Conservation (phyloP, 2,797 vertebrate genomes). For the Anolis apletophallus region DNA sequence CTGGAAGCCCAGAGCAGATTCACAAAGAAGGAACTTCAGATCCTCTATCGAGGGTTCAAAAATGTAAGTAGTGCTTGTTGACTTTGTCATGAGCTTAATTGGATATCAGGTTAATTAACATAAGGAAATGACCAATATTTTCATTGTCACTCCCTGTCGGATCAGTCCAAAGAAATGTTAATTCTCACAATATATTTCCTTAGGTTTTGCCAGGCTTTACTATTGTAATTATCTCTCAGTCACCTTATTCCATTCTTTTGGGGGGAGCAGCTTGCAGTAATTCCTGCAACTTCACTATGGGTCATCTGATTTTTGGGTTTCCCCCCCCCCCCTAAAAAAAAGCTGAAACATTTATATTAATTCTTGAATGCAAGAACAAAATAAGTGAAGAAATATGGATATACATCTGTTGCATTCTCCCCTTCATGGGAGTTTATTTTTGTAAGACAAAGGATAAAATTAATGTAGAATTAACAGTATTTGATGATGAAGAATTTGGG, state of each 20-base stretch:
- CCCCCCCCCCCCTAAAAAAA: too few species aligned
- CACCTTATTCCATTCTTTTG: too few species aligned
- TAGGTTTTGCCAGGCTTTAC: too few species aligned
- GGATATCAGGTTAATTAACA: background rate
- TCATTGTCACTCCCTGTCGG: background rate
- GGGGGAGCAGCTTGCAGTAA: too few species aligned
- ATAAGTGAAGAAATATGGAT: too few species aligned
- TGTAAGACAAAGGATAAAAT: background rate
- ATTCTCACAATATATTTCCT: too few species aligned
- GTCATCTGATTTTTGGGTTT: too few species aligned
- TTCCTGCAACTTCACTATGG: too few species aligned
- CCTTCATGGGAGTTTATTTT: background rate
- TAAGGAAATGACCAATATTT: background rate
- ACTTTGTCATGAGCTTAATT: background rate
- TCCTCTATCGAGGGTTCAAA: conserved; percentile 98
- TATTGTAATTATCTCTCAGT: background rate
- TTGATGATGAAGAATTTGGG: background rate
- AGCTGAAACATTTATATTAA: too few species aligned
- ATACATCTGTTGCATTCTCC: background rate
- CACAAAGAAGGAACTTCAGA: conserved; percentile 98
- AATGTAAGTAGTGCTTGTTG: conserved; percentile 85
- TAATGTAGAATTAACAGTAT: conserved; percentile 11
- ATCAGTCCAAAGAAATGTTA: too few species aligned
- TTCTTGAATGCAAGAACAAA: too few species aligned
- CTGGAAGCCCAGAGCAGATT: conserved; percentile 96